Percentiles rank a stretch among this genome's conserved stretches.
These are phyloP conservation scores for Ischnura elegans DNA, from an alignment of 2,888 invertebrate genomes.

Conservation along the genomic window DNA sequence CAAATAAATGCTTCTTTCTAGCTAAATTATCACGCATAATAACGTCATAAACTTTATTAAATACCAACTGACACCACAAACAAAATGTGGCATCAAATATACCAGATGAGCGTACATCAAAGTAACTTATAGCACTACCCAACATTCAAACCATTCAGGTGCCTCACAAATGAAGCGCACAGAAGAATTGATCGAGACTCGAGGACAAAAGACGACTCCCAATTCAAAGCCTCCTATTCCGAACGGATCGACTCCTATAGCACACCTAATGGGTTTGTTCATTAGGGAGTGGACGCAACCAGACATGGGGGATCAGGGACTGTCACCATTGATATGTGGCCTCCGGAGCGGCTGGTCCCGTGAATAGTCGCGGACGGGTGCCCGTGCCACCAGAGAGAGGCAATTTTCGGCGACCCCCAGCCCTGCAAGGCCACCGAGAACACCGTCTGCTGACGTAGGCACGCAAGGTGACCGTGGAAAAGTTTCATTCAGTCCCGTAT, in stretches of 20 bases:
- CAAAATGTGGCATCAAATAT: no score
- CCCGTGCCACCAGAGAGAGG: neutral
- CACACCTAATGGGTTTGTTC: conserved; percentile 30
- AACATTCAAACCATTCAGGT: no score
- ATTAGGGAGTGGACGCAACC: neutral
- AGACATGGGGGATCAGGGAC: conserved; percentile 32
- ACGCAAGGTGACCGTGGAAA: neutral
- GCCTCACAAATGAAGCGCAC: neutral
- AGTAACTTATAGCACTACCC: no score
- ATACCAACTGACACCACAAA: no score
- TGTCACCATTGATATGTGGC: conserved; percentile 18
- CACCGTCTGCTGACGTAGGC: neutral
- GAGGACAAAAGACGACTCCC: neutral
- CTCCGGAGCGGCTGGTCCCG: neutral
- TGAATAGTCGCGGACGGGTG: neutral
- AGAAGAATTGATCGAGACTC: neutral
- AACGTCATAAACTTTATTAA: no score
- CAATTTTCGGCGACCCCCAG: conserved; percentile 33
- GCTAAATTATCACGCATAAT: no score
- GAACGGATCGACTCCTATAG: conserved; percentile 18
- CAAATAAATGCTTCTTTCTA: no score
- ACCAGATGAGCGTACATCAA: no score
- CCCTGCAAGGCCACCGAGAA: neutral
- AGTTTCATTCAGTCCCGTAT: neutral
- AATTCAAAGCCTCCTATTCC: neutral